These are phyloP conservation scores for Microchrysa polita DNA, from an alignment of 2,888 invertebrate species.

Conservation along the genomic window DNA sequence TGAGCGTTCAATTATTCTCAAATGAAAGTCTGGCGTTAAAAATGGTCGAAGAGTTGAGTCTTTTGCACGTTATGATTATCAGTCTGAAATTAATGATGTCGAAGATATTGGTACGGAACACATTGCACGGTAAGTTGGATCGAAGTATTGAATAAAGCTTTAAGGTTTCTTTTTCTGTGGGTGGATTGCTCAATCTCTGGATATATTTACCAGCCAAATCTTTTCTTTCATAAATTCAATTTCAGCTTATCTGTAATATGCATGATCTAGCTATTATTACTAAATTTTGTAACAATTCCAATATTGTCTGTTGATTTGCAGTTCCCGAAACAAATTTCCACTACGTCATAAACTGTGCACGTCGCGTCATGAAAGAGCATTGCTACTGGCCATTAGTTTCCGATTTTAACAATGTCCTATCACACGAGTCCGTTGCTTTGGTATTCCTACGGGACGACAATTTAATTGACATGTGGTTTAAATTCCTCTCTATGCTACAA, in stretches of 20 bases:
- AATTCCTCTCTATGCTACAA: slow-evolving; percentile 93
- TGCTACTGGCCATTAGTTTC: slow-evolving; percentile 98
- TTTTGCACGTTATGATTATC: slow-evolving; percentile 92
- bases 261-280: too few species aligned
- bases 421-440: slow-evolving; percentile 90
- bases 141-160: too few species aligned
- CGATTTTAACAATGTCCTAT: slow-evolving; percentile 94
- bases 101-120: slow-evolving; percentile 87
- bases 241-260: too few species aligned
- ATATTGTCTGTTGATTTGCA: too few species aligned
- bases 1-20: slow-evolving; percentile 95
- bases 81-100: slow-evolving; percentile 93
- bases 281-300: too few species aligned
- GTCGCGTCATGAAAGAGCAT: slow-evolving; percentile 95
- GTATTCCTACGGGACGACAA: slow-evolving; percentile 89
- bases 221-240: too few species aligned
- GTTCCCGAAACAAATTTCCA: slow-evolving; percentile 84
- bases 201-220: too few species aligned
- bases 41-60: slow-evolving; percentile 89
- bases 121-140: slow-evolving; percentile 75
- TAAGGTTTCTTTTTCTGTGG: too few species aligned
- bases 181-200: too few species aligned
- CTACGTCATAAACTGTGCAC: slow-evolving; percentile 91
- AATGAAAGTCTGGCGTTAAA: slow-evolving; percentile 90
- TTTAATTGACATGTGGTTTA: slow-evolving; percentile 95